Percentiles rank a stretch among this genome's conserved stretches.
Evolutionary conservation across 2,888 invertebrate genomes (phyloP).

Genomic region (Drosophila birchii): DNA sequence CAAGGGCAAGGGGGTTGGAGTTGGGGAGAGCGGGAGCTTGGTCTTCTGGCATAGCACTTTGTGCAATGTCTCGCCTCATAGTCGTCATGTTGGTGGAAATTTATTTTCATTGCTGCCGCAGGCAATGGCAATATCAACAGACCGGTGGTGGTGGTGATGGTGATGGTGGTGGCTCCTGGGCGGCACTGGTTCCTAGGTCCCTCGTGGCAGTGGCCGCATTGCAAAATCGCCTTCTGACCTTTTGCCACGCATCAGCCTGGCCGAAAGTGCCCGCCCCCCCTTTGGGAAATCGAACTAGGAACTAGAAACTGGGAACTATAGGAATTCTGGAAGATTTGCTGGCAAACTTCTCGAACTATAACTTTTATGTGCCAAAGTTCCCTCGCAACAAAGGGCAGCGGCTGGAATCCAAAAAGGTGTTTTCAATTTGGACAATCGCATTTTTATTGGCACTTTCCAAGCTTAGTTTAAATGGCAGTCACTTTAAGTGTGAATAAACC

Average conservation of each 20-base stretch:
- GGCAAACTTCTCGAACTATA: constrained; percentile 16
- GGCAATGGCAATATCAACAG: constrained; percentile 60
- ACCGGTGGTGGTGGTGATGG: not conserved
- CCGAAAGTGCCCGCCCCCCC: constrained; percentile 6
- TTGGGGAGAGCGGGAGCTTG: constrained; percentile 22
- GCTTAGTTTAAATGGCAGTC: not conserved
- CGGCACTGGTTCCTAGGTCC: not conserved
- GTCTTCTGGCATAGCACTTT: constrained; percentile 66
- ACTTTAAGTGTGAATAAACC: not conserved
- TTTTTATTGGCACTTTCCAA: constrained; percentile 4
- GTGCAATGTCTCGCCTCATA: constrained; percentile 72
- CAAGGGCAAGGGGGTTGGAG: not conserved
- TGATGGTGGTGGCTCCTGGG: not conserved
- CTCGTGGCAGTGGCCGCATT: not conserved
- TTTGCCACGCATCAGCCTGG: constrained; percentile 23
- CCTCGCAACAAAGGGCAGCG: not conserved
- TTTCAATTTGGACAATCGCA: constrained; percentile 6
- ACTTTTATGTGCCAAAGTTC: constrained; percentile 23
- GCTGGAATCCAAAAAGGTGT: constrained; percentile 5
- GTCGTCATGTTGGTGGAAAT: constrained; percentile 75
- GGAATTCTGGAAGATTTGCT: constrained; percentile 1
- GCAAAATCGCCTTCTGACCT: constrained; percentile 41
- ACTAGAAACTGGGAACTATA: not conserved
- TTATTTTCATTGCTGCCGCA: constrained; percentile 79
- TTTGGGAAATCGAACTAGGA: constrained; percentile 16